Percentiles rank a stretch among this genome's conserved stretches.
These are phyloP conservation scores for Alca torda DNA, from an alignment of 2,797 vertebrate genomes.

Conservation along the genomic window DNA sequence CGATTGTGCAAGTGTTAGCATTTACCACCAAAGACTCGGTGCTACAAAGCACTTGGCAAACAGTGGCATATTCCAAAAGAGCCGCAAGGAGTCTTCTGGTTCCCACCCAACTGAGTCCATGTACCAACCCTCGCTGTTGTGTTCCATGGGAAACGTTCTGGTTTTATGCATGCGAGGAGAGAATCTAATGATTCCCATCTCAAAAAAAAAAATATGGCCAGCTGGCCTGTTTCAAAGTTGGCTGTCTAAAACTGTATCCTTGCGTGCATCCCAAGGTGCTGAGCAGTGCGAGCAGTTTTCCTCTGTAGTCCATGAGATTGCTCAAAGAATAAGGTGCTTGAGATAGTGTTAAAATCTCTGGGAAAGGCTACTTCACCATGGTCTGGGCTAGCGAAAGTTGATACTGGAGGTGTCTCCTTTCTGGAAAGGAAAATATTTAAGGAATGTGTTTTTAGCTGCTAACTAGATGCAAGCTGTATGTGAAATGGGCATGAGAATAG, in stretches of 20 bases:
- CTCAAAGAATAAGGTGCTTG: background rate
- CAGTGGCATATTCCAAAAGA: background rate
- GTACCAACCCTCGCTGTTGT: background rate
- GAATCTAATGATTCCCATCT: background rate
- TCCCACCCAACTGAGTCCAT: background rate
- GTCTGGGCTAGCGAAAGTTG: background rate
- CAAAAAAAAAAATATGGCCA: background rate
- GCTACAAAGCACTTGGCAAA: background rate
- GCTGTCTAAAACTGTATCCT: background rate
- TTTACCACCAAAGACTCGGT: background rate
- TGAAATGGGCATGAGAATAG: background rate
- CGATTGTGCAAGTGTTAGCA: background rate
- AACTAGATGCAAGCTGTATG: background rate
- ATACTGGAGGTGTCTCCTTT: background rate
- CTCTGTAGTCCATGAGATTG: background rate
- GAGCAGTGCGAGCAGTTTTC: background rate
- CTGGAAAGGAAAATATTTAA: conserved; percentile 32
- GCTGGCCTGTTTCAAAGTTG: background rate
- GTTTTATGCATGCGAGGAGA: background rate
- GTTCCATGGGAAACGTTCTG: background rate
- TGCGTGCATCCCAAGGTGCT: background rate
- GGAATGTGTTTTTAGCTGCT: background rate
- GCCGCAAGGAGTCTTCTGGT: background rate
- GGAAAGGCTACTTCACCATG: background rate
- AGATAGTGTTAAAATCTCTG: background rate